These are phyloP conservation scores for Boloria selene DNA, from an alignment of 2,888 invertebrate species.

Conservation along the genomic window DNA sequence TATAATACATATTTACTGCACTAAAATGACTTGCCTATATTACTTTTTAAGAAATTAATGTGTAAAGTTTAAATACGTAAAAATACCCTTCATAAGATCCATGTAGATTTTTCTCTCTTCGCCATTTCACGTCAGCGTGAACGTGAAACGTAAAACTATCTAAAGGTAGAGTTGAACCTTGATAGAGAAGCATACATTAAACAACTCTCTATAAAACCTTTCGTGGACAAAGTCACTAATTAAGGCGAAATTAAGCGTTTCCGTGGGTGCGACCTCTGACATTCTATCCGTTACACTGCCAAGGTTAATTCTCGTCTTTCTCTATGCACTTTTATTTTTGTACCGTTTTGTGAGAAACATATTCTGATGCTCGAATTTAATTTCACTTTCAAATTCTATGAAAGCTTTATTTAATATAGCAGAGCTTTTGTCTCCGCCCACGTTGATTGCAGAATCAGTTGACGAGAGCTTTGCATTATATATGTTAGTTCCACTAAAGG, in stretches of 20 bases:
- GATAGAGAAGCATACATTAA: neutral
- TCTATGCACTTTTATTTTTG: conserved; percentile 13
- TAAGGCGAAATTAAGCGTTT: conserved; percentile 21
- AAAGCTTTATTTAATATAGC: too few species aligned
- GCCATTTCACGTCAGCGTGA: neutral
- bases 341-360: conserved; percentile 5
- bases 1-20: too few species aligned
- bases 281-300: conserved; percentile 24
- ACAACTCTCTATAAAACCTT: conserved; percentile 4
- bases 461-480: too few species aligned
- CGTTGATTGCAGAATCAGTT: too few species aligned
- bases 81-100: neutral
- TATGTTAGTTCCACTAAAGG: too few species aligned
- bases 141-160: neutral
- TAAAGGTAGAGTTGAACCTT: neutral
- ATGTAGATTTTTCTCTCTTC: neutral
- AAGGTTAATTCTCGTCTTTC: conserved; percentile 24
- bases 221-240: conserved; percentile 29
- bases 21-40: too few species aligned
- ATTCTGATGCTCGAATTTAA: neutral
- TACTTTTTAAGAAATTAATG: too few species aligned
- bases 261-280: conserved; percentile 31
- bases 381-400: neutral
- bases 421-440: too few species aligned
- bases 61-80: too few species aligned